Conservation (phyloP, 2,888 invertebrate species). For the Hypolimnas misippus region DNA sequence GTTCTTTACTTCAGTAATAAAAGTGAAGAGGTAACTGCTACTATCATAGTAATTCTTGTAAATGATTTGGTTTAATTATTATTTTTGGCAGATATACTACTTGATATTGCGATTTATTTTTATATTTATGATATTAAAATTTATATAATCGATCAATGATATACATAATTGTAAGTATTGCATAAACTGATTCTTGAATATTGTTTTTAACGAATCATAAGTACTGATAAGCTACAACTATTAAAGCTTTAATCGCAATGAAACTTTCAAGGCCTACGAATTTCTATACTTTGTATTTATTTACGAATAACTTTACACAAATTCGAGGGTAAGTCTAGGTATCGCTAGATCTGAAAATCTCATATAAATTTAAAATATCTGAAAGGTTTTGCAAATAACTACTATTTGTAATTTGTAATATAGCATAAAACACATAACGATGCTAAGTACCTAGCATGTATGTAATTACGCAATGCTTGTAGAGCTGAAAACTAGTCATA, state of each 20-base stretch:
- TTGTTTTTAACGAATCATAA: too few relatives aligned
- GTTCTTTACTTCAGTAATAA: too few relatives aligned
- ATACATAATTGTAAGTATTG: too few relatives aligned
- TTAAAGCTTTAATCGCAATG: slow-evolving; percentile 11
- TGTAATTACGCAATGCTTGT: slow-evolving; percentile 43
- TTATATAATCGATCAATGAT: too few relatives aligned
- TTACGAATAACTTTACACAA: not conserved
- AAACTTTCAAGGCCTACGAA: slow-evolving; percentile 17
- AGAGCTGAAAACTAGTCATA: slow-evolving; percentile 44
- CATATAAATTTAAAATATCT: not conserved
- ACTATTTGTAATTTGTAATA: not conserved
- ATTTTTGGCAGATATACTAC: too few relatives aligned
- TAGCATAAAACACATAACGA: not conserved
- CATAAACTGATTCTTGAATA: too few relatives aligned
- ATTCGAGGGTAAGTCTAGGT: not conserved
- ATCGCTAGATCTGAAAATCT: not conserved
- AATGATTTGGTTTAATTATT: too few relatives aligned
- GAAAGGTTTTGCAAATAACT: not conserved
- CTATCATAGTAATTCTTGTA: too few relatives aligned
- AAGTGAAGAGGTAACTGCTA: too few relatives aligned
- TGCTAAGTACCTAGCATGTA: slow-evolving; percentile 7
- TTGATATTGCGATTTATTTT: too few relatives aligned
- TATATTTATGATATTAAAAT: too few relatives aligned
- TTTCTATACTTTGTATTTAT: slow-evolving; percentile 15
- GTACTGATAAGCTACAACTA: too few relatives aligned